phyloP scores from a whole-genome alignment of 2,113 vertebrate species.

The Scytalopus superciliaris region DNA sequence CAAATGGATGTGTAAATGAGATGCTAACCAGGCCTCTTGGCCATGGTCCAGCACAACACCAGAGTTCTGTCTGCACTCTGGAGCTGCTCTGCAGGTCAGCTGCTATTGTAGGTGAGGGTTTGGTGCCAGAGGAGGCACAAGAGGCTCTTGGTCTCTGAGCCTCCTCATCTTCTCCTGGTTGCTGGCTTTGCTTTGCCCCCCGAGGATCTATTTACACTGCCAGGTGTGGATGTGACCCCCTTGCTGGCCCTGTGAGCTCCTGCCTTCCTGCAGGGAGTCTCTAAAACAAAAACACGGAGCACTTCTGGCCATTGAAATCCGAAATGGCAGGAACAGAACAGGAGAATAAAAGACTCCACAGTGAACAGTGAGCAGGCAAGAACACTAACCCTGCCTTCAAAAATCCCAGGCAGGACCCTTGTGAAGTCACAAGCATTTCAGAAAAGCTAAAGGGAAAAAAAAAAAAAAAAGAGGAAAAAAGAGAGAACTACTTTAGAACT shows the following conservation, averaged over 20 bases:
- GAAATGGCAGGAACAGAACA: fast-evolving
- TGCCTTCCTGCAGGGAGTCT: background rate
- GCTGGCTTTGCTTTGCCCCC: background rate
- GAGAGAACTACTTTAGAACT: background rate
- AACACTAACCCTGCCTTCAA: background rate
- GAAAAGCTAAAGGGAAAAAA: background rate
- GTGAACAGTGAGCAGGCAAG: background rate
- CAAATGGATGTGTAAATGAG: background rate
- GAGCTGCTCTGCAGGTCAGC: background rate
- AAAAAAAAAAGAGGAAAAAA: background rate
- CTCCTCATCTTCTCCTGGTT: background rate
- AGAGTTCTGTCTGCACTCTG: background rate
- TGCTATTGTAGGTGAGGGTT: background rate
- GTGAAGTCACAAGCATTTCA: background rate
- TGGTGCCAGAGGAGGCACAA: background rate
- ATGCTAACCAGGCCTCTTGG: background rate
- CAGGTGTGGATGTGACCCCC: background rate
- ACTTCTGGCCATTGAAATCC: background rate
- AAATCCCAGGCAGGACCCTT: background rate
- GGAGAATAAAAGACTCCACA: background rate
- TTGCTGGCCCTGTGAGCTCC: background rate
- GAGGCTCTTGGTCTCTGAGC: background rate
- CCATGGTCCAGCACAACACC: fast-evolving
- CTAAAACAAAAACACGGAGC: background rate
- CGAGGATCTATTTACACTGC: background rate